These are phyloP conservation scores for Tetropium fuscum DNA, from an alignment of 2,888 invertebrate genomes.

Conservation along the genomic window DNA sequence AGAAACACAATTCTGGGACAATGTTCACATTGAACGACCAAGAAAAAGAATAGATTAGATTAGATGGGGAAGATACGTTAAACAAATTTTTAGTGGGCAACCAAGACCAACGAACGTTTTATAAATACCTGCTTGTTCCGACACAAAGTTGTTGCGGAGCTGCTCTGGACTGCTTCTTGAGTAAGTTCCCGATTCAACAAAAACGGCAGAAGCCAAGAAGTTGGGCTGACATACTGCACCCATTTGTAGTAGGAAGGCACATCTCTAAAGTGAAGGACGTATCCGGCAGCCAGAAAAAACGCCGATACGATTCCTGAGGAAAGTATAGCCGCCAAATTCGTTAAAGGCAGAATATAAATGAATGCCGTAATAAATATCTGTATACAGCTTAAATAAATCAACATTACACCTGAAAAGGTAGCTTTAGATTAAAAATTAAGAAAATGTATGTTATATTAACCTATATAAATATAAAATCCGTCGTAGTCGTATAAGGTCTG, in stretches of 20 bases:
- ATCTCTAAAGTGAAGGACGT: slow-evolving; percentile 76
- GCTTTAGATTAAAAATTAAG: not conserved
- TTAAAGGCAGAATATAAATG: slow-evolving; percentile 75
- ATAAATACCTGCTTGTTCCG: slow-evolving; percentile 76
- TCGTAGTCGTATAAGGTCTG: slow-evolving; percentile 75
- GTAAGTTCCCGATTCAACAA: slow-evolving; percentile 76
- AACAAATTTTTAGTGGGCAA: no score
- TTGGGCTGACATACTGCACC: slow-evolving; percentile 78
- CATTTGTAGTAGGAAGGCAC: slow-evolving; percentile 75
- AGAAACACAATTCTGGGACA: no score
- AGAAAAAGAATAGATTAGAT: no score
- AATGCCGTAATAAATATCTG: slow-evolving; percentile 77
- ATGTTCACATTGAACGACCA: no score
- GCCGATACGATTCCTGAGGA: slow-evolving; percentile 73
- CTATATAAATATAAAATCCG: slow-evolving; percentile 79
- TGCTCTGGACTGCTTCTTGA: slow-evolving; percentile 72
- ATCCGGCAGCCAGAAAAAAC: slow-evolving; percentile 75
- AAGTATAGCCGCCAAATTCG: slow-evolving; percentile 73
- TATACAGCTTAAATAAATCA: slow-evolving; percentile 76
- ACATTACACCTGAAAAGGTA: slow-evolving; percentile 73
- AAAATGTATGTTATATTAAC: slow-evolving; percentile 58
- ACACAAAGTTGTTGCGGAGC: slow-evolving; percentile 71
- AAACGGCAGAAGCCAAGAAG: slow-evolving; percentile 79
- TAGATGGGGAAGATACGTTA: no score
- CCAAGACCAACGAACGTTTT: no score